Conservation (phyloP, 2,113 vertebrate species). For the Sclerurus mexicanus region DNA sequence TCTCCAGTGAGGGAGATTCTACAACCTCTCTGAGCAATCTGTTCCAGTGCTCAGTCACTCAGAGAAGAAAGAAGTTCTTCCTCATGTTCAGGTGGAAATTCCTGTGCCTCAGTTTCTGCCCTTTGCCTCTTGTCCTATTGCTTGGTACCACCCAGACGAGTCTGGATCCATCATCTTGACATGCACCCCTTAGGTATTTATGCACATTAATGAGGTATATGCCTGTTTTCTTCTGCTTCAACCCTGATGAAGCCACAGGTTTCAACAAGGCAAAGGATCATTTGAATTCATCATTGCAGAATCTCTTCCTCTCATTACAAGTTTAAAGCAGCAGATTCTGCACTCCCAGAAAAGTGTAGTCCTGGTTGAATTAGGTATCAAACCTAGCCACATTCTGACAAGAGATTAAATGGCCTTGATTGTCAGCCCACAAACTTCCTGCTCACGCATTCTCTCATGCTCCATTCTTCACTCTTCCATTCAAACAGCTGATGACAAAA, state of each 20-base stretch:
- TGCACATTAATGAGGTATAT: neutral
- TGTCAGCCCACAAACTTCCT: accelerated
- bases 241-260: neutral
- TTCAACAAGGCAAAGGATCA: neutral
- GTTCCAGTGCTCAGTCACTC: accelerated
- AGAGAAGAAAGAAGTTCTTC: too few relatives aligned
- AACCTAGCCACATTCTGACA: neutral
- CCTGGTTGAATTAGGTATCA: neutral
- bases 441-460: accelerated
- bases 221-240: neutral
- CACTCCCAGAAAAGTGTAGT: accelerated
- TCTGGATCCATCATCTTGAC: neutral
- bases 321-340: neutral
- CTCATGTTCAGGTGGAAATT: neutral
- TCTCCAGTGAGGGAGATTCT: neutral
- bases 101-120: neutral
- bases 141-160: neutral
- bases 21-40: neutral
- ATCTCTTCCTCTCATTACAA: neutral
- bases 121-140: neutral
- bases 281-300: neutral
- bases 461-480: neutral
- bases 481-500: neutral
- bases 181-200: neutral
- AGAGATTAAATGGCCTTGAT: neutral